These are phyloP conservation scores for Aethina tumida DNA, from an alignment of 1,140 invertebrate genomes.

Conservation along the genomic window DNA sequence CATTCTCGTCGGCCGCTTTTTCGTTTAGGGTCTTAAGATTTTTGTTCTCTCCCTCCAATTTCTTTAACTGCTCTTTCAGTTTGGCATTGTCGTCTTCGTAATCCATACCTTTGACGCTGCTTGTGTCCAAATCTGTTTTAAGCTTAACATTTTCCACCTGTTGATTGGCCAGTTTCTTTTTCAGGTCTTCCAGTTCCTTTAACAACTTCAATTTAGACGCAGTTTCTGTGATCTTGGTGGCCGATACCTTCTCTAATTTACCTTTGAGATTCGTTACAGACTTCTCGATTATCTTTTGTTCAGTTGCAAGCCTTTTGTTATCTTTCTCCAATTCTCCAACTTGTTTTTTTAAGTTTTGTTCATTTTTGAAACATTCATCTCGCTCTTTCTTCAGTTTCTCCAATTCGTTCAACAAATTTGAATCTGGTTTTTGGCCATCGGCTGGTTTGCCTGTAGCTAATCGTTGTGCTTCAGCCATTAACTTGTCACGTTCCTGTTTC, in stretches of 20 bases:
- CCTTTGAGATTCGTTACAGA: neutral
- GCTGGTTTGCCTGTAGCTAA: neutral
- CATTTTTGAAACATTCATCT: slow-evolving; percentile 7
- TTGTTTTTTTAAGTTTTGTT: slow-evolving; percentile 7
- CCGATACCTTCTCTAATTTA: slow-evolving; percentile 2
- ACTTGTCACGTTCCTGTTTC: slow-evolving; percentile 6
- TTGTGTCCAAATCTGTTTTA: slow-evolving; percentile 10
- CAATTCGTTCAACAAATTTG: slow-evolving; percentile 5
- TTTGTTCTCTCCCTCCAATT: slow-evolving; percentile 12
- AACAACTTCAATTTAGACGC: neutral
- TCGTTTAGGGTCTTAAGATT: slow-evolving; percentile 8
- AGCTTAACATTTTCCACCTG: slow-evolving; percentile 12
- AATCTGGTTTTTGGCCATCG: too few species aligned
- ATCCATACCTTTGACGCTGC: slow-evolving; percentile 10
- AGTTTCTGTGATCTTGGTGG: too few species aligned
- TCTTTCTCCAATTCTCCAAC: neutral
- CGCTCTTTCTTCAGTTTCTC: slow-evolving; percentile 12
- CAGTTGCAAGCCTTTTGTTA: slow-evolving; percentile 7
- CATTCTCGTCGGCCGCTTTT: slow-evolving; percentile 3
- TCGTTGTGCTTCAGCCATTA: neutral
- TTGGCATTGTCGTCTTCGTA: slow-evolving; percentile 12
- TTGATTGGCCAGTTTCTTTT: slow-evolving; percentile 7
- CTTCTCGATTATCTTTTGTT: neutral
- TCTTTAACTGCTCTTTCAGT: slow-evolving; percentile 10
- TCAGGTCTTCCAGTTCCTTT: slow-evolving; percentile 14